Conservation (phyloP, 2,797 vertebrate species). For the Naso thynnoides region DNA sequence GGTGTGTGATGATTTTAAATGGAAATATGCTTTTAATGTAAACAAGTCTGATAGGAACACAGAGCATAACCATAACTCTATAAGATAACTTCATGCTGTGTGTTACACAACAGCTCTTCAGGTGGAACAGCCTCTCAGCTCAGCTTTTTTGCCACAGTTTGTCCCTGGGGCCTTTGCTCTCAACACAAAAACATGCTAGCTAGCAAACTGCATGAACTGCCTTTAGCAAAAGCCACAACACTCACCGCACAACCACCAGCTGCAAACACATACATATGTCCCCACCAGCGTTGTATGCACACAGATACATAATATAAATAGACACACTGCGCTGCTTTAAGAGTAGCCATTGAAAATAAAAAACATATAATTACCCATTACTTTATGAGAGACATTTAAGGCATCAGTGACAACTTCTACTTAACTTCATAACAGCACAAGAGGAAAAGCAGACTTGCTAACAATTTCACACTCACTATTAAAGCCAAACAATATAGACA, state of each 20-base stretch:
- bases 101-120: constrained; percentile 42
- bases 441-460: constrained; percentile 13
- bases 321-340: not conserved
- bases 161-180: constrained; percentile 53
- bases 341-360: constrained; percentile 11
- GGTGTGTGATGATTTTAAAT: constrained; percentile 15
- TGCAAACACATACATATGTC: constrained; percentile 24
- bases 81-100: constrained; percentile 4
- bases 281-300: constrained; percentile 19
- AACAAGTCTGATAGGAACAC: constrained; percentile 46
- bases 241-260: constrained; percentile 34
- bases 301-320: constrained; percentile 24
- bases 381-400: not conserved
- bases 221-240: constrained; percentile 56
- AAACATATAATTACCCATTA: not conserved
- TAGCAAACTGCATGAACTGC: constrained; percentile 48
- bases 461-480: not conserved
- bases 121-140: constrained; percentile 30
- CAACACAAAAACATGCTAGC: constrained; percentile 57
- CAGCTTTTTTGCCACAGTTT: constrained; percentile 37
- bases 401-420: not conserved
- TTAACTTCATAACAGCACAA: not conserved
- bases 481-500: not conserved
- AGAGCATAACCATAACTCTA: constrained; percentile 3
- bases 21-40: constrained; percentile 18